phyloP scores from a whole-genome alignment of 35 echinoderm and acorn worm genomes.

The Ptychodera flava region DNA sequence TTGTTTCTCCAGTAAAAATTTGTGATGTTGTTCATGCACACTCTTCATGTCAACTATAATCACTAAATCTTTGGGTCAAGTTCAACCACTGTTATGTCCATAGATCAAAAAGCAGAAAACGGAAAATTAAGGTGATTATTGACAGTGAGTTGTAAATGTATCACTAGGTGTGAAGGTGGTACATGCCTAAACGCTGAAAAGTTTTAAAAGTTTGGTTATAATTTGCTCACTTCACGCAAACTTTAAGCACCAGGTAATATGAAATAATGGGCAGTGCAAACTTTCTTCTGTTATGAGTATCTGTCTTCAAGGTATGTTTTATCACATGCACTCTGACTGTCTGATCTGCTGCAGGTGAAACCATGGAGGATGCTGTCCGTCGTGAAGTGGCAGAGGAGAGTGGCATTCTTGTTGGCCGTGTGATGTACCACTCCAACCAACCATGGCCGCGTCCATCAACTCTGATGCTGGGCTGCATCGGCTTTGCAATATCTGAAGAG shows the following conservation, averaged over 20 bases:
- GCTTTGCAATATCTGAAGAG: conserved; percentile 50
- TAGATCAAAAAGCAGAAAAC: conserved; percentile 1
- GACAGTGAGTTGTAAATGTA: neutral
- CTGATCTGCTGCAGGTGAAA: too few species aligned
- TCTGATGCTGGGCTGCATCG: conserved; percentile 86
- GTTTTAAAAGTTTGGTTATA: too few species aligned
- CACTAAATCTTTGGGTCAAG: neutral
- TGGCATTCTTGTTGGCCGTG: conserved; percentile 61
- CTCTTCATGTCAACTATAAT: neutral
- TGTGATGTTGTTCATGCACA: neutral
- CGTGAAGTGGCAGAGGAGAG: conserved; percentile 95
- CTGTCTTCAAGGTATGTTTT: too few species aligned
- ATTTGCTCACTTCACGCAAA: too few species aligned
- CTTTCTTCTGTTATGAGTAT: too few species aligned
- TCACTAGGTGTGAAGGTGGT: too few species aligned
- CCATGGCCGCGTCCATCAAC: conserved; percentile 88
- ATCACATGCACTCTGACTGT: too few species aligned
- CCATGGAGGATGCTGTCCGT: conserved; percentile 89
- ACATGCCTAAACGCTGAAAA: too few species aligned
- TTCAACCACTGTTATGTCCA: neutral
- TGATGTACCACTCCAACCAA: conserved; percentile 82
- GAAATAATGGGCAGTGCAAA: too few species aligned
- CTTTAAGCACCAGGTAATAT: too few species aligned
- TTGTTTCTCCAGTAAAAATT: neutral
- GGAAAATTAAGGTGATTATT: neutral